Conservation (phyloP, 2,113 vertebrate genomes). For the Scolopax mira region DNA sequence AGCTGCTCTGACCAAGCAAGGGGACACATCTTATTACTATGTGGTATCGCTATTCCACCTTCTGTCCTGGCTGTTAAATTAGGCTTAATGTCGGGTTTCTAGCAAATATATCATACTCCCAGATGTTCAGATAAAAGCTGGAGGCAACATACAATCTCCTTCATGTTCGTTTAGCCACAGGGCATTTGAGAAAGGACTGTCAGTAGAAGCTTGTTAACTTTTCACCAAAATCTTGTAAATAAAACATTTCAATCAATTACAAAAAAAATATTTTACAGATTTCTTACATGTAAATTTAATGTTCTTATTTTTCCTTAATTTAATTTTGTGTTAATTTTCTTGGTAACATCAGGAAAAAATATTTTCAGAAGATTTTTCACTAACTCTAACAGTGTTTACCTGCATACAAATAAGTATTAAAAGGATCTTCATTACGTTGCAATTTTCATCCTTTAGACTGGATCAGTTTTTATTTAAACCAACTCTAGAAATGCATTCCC, state of each 20-base stretch:
- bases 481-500: background rate
- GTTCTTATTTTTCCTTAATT: background rate
- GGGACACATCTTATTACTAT: background rate
- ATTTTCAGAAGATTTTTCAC: background rate
- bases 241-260: background rate
- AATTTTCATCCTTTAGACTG: background rate
- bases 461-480: background rate
- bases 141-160: background rate
- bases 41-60: background rate
- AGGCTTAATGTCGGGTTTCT: background rate
- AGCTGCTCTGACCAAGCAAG: background rate
- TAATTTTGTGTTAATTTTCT: background rate
- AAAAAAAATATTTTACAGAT: background rate
- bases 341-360: background rate
- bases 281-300: background rate
- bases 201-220: background rate
- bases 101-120: background rate
- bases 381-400: background rate
- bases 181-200: background rate
- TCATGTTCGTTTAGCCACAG: background rate
- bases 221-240: background rate
- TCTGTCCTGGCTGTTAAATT: background rate
- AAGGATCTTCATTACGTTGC: background rate
- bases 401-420: background rate
- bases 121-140: background rate